A percentile compares a stretch with the other conserved stretches of the same genome.
phyloP scores from a whole-genome alignment of 2,797 vertebrate species.

The Agapornis canus region DNA sequence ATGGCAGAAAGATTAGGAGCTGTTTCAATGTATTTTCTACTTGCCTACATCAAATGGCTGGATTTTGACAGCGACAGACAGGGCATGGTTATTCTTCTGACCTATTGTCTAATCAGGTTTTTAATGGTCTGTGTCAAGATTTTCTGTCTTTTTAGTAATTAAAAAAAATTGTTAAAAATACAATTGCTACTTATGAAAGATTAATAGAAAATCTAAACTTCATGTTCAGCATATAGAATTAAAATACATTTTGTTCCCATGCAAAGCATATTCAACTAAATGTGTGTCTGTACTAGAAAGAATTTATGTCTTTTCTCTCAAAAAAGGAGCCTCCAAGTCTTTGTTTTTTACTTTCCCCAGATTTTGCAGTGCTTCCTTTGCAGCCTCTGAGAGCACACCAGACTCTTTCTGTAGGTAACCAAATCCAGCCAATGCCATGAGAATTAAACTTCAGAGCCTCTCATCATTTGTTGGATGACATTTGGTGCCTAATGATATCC shows the following conservation, averaged over 20 bases:
- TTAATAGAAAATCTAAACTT: neutral
- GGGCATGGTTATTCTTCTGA: neutral
- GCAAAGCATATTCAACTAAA: neutral
- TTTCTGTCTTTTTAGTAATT: neutral
- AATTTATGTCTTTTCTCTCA: neutral
- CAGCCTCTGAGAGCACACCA: neutral
- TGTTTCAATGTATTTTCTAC: neutral
- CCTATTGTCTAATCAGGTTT: neutral
- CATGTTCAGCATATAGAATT: neutral
- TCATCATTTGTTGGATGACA: neutral
- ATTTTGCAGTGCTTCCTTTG: neutral
- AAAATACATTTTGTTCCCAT: neutral
- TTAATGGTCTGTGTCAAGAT: neutral
- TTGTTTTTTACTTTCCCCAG: neutral
- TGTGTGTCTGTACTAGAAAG: neutral
- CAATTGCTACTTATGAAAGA: neutral
- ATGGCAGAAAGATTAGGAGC: neutral
- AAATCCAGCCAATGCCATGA: neutral
- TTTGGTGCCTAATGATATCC: neutral
- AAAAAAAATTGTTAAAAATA: neutral
- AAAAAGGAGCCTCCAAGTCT: neutral
- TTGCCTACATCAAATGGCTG: neutral
- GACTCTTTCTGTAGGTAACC: neutral
- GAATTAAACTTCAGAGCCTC: slow-evolving; percentile 1
- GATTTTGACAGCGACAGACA: neutral